Percentiles rank a stretch among this genome's conserved stretches.
These are phyloP conservation scores for Bembecia ichneumoniformis DNA, from an alignment of 2,888 invertebrate species.

Conservation along the genomic window DNA sequence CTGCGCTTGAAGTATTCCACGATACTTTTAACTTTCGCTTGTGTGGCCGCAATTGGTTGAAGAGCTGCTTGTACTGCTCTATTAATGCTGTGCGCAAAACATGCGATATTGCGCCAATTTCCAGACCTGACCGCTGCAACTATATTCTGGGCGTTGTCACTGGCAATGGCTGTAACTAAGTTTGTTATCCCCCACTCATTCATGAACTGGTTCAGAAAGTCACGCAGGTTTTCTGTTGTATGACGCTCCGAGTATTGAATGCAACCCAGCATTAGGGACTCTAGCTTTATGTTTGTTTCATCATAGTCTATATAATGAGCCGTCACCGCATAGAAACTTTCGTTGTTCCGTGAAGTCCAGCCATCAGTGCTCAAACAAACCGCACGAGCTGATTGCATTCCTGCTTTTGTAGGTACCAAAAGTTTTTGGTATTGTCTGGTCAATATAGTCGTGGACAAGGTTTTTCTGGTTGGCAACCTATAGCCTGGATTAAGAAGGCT, in stretches of 20 bases:
- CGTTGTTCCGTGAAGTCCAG: constrained; percentile 6
- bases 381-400: not conserved
- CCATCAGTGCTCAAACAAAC: constrained; percentile 5
- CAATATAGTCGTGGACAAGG: constrained; percentile 1
- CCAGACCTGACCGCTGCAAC: constrained; percentile 10
- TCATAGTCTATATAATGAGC: constrained; percentile 18
- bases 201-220: constrained; percentile 5
- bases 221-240: constrained; percentile 2
- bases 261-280: constrained; percentile 1
- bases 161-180: constrained; percentile 5
- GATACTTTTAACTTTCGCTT: constrained; percentile 2
- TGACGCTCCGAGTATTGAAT: constrained; percentile 1
- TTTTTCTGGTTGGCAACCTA: constrained; percentile 1
- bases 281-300: not conserved
- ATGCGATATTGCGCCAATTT: constrained; percentile 11
- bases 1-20: constrained; percentile 11
- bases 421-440: not conserved
- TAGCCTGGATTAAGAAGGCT: constrained; percentile 1
- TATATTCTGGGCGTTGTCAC: constrained; percentile 16
- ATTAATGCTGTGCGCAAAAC: constrained; percentile 16
- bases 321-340: constrained; percentile 20
- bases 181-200: constrained; percentile 5
- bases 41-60: constrained; percentile 2
- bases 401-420: not conserved
- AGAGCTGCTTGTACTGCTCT: constrained; percentile 10